Evolutionary conservation across 2,113 vertebrate genomes (phyloP).

Genomic region (Anguilla rostrata): DNA sequence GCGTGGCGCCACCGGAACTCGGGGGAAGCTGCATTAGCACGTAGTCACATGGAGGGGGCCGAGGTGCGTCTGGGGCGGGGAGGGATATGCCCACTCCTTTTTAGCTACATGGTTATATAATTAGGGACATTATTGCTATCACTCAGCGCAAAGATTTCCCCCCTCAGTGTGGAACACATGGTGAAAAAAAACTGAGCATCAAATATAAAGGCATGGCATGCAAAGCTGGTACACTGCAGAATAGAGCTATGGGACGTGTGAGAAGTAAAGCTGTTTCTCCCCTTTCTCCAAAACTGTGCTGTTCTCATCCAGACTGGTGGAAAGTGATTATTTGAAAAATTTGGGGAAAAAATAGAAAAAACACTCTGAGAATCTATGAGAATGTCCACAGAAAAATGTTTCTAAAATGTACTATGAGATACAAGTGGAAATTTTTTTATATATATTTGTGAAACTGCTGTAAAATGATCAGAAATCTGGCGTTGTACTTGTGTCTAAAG

Average conservation of each 20-base stretch:
- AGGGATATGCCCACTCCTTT: background rate
- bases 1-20: slow-evolving; percentile 48
- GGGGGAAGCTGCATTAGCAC: slow-evolving; percentile 4
- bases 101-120: background rate
- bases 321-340: no score
- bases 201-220: background rate
- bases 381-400: no score
- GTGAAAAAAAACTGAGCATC: background rate
- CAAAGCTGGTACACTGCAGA: background rate
- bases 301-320: no score
- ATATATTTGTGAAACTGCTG: no score
- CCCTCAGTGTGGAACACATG: background rate
- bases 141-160: background rate
- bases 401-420: no score
- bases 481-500: no score
- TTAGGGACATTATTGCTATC: background rate
- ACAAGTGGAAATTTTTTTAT: no score
- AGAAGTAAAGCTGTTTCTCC: no score
- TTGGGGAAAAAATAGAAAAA: no score
- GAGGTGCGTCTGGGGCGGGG: background rate
- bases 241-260: background rate
- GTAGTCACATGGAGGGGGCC: background rate
- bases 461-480: no score
- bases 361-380: no score
- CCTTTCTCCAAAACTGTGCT: no score